Evolutionary conservation across 2,113 vertebrate genomes (phyloP), one percentile per base, ranked within the genome.

Genomic region (Mobula hypostoma): DNA sequence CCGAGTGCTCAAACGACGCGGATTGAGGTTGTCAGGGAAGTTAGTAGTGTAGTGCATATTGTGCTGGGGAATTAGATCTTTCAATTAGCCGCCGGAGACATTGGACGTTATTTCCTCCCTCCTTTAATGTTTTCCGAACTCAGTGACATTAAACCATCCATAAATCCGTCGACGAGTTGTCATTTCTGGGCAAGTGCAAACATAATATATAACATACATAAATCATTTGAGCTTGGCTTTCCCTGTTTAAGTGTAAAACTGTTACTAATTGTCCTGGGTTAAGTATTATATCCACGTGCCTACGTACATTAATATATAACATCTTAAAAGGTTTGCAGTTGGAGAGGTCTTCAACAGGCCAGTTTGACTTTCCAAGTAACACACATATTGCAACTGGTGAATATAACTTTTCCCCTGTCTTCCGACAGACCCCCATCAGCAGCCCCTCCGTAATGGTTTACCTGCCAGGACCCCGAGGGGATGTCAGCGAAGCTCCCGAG

Each of bases 391-490:
- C 82, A 85, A 61, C 48, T 85, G 61, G 58, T 88, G 58, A 29
- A 88, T n/a, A 61, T 11, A 88, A n/a, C 61, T 66, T 90, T 90
- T 12, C 29, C 2, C 82, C 58, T 15, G 11, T 27, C 19, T 15
- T 32, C 78, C 7, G n/a, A 9, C 32, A 32, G 7, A 15, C 85
- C 58, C 48, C 58, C 85, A 4, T 5, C 24, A 58, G 24, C 1
- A 24, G 5, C 79, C 5, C 48, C 19, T 5, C 2, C 24, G 12
- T 48, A 27, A 61, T 40, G 17, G 94, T 95, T 94, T 96, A 98
- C 98, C 98, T 98, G 98, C 98, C 98, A 98, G 77, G 98, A 98
- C 94, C 97, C 97, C 94, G 98, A 98, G 27, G 98, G 97, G 95
- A 98, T 98, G 95, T 98, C 97, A 32, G 97, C 96, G 95, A 98